Evolutionary conservation across 2,888 invertebrate species (phyloP), one percentile per base, ranked within the genome.

Genomic region (Cantharis lateralis): DNA sequence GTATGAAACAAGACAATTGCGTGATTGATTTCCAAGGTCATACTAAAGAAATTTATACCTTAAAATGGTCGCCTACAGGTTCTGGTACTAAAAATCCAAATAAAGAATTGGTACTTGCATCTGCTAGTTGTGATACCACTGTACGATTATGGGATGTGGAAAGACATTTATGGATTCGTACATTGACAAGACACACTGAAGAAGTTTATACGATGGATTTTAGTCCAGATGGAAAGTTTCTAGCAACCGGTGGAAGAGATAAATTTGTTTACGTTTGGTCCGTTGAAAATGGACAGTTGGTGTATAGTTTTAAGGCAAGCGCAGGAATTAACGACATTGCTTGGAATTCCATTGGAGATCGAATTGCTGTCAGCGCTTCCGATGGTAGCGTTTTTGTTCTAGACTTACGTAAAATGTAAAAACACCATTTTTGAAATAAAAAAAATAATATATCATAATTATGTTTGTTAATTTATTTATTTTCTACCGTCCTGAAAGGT

Each of bases 251-350:
- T 15, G 98, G 98, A 84, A 99, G 99, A 88, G 99, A 99, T 87
- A 98, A 98, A 89, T 98, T 98, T 90, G 98, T 99, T 79, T 98
- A 98, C 88, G 98, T 99, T 85, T 99, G 99, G 99, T 98, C 98
- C 72, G 98, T 98, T 61, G 93, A 98, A 91, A 95, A 94, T 62
- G 99, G 99, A 26, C 95, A 96, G 82, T 90, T 99, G 83, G 97
- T 99, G 26, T 98, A 98, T 88, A 98, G 97, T 86, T 99, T 99
- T 89, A 96, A 96, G 88, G 99, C 99, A 24, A 98, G 98, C 0
- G 98, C 98, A 13, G 99, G 99, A 69, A 99, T 99, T 85, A 99
- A 99, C 87, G 99, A 99, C 89, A 99, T 99, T 9, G 99, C 98
- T 89, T 99, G 99, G 99, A 99, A 99, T 89, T 96, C 97, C 62